Evolutionary conservation across 2,113 vertebrate genomes (phyloP).

Genomic region (Engraulis encrasicolus): DNA sequence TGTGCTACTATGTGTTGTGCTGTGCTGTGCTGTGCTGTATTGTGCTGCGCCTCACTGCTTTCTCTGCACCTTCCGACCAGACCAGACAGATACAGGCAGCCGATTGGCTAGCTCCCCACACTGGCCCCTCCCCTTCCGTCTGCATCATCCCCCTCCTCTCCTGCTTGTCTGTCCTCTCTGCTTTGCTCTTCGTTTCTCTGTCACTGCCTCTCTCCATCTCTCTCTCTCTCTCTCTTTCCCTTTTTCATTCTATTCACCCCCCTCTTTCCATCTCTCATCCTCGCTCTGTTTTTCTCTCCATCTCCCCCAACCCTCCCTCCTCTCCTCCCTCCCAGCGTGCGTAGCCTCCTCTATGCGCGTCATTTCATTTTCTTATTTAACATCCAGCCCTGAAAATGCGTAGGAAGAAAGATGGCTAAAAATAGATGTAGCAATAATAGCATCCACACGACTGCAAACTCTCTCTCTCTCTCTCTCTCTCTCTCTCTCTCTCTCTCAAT

Average conservation of each 20-base stretch:
- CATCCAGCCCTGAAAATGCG: conserved; percentile 81
- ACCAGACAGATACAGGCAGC: conserved; percentile 14
- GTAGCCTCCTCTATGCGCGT: conserved; percentile 70
- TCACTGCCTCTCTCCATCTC: not conserved
- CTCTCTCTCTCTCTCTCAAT: not conserved
- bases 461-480: conserved; percentile 58
- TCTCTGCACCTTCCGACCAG: not conserved
- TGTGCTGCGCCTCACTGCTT: not conserved
- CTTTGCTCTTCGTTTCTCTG: not conserved
- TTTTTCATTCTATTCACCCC: not conserved
- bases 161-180: not conserved
- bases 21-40: not conserved
- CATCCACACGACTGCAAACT: conserved; percentile 65
- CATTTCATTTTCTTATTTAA: conserved; percentile 83
- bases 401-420: conserved; percentile 81
- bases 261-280: not conserved
- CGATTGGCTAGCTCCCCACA: not conserved
- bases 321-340: conserved; percentile 43
- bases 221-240: not conserved
- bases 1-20: no score
- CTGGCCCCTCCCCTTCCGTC: not conserved
- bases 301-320: conserved; percentile 49
- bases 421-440: conserved; percentile 78
- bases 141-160: not conserved
- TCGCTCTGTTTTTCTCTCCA: not conserved